These are phyloP conservation scores for Diceros bicornis DNA, from an alignment of 2,797 vertebrate species.

Conservation along the genomic window DNA sequence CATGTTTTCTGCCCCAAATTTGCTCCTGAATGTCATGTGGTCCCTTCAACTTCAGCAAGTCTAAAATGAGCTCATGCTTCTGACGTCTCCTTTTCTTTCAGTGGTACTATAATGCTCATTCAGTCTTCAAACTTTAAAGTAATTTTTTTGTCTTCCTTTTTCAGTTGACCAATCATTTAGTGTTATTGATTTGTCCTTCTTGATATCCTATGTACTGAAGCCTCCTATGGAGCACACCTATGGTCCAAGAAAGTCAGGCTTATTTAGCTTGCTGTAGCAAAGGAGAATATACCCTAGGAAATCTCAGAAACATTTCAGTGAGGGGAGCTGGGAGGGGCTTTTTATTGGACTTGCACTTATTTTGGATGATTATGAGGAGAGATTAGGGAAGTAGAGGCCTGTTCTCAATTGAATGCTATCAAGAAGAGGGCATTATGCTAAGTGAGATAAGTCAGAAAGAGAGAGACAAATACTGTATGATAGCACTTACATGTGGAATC, in stretches of 20 bases:
- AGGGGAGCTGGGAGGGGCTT: not conserved
- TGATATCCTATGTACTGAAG: not conserved
- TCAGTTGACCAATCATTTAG: not conserved
- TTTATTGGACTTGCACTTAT: not conserved
- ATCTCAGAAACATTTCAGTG: not conserved
- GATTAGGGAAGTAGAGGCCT: not conserved
- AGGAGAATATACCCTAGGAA: not conserved
- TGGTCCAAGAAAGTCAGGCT: not conserved
- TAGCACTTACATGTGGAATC: not conserved
- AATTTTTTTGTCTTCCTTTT: not conserved
- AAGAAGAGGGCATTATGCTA: not conserved
- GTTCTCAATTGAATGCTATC: not conserved
- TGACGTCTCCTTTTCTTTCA: not conserved
- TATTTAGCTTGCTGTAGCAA: constrained; percentile 24
- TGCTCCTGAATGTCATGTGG: not conserved
- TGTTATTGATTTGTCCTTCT: constrained; percentile 7
- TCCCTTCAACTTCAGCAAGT: not conserved
- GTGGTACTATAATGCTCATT: not conserved
- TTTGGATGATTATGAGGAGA: not conserved
- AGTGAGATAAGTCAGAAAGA: not conserved
- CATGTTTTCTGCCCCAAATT: not conserved
- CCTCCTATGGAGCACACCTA: not conserved
- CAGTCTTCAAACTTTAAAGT: not conserved
- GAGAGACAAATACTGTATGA: not conserved
- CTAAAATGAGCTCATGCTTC: not conserved